Base-by-base conservation (phyloP, 2,888 invertebrate species). In the Polia nebulosa region DNA sequence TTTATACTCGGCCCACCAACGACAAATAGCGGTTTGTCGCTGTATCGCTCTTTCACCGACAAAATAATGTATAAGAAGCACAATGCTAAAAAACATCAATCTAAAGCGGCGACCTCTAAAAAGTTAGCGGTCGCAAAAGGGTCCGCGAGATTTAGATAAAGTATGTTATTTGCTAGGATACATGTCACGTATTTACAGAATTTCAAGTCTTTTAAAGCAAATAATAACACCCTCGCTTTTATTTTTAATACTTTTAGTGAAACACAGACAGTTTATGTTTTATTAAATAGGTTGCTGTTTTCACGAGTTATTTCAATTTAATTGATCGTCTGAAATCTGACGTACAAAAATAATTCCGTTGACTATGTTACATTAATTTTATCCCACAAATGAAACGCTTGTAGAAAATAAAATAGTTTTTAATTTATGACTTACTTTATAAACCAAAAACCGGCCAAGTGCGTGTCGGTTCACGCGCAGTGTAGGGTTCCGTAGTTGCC, bases 11-110 rank as follows among this genome's bases (percentile, higher is more conserved):
- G 88, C 88, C 91, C 88, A 87, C 89, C 89, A 86, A 93, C 94
- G 93, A 95, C 93, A 95, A 95, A 94, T 94, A 94, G 93, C 92
- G 93, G 94, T 93, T 93, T 93, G 92, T 93, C 92, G 91, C 89
- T 88, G 89, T 91, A 93, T 93, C 92, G 92, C 90, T 92, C 92
- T 91, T 91, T 91, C 88, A 89, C 90, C 88, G 88, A 89, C 86
- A 86, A 91, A 93, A 93, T 92, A 93, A 93, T 91, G 90, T 92
- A 90, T 91, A 90, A 87, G 87, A 87, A 84, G 79, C 81, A 86
- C 86, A 87, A 85, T 83, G 85, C 81, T 87, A 87, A 88, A 89
- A 89, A 88, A 78, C 84, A 83, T 83, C 83, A 82, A 84, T 83
- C 83, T 82, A 69, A 76, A 78, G 63, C 63, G 64, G 41, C 69